phyloP scores from a whole-genome alignment of 2,888 invertebrate species.

The Syrista parreyssii region DNA sequence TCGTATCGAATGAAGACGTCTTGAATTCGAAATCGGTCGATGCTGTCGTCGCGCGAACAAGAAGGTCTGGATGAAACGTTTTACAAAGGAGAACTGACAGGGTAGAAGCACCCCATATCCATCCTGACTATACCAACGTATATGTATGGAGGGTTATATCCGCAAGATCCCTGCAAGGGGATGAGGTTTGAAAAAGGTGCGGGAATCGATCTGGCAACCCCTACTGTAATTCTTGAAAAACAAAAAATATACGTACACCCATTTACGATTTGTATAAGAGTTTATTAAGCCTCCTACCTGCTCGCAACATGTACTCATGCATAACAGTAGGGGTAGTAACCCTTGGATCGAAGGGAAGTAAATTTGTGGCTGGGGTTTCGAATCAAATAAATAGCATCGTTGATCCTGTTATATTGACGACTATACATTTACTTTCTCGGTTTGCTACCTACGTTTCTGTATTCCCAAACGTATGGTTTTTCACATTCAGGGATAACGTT shows the following conservation, averaged over 20 bases:
- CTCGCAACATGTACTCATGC: not conserved
- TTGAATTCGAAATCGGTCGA: slow-evolving; percentile 12
- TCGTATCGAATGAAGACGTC: slow-evolving; percentile 21
- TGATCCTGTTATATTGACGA: not conserved
- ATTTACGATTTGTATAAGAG: not conserved
- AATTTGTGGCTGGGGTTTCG: not conserved
- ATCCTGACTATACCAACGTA: not conserved
- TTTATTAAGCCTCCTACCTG: not conserved
- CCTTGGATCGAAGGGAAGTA: not conserved
- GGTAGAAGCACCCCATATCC: not conserved
- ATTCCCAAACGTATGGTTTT: not conserved
- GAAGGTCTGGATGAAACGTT: not conserved
- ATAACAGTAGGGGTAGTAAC: not conserved
- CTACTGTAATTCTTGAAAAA: not conserved
- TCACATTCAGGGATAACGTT: not conserved
- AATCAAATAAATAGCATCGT: not conserved
- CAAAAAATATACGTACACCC: not conserved
- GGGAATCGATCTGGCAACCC: not conserved
- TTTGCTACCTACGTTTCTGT: not conserved
- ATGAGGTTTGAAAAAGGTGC: not conserved
- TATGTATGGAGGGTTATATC: not conserved
- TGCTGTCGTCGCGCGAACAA: not conserved
- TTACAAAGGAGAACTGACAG: not conserved
- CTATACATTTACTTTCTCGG: not conserved
- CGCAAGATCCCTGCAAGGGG: not conserved